Conservation (phyloP, 2,888 invertebrate genomes). For the Andricus quercusramuli region DNA sequence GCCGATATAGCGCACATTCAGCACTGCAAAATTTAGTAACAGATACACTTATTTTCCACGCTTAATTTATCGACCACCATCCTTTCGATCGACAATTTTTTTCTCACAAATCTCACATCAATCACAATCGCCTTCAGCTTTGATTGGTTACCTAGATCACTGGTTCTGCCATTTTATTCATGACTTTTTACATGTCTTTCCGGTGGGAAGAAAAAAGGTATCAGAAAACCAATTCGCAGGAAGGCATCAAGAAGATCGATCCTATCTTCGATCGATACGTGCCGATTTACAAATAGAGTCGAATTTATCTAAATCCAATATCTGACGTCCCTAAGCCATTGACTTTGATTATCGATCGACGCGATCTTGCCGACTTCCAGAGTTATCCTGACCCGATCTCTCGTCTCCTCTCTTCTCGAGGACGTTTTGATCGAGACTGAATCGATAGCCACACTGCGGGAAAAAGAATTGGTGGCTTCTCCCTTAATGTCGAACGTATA, state of each 20-base stretch:
- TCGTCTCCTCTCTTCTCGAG: slow-evolving; percentile 48
- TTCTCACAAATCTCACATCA: slow-evolving; percentile 32
- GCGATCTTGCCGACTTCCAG: slow-evolving; percentile 33
- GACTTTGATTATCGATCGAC: slow-evolving; percentile 60
- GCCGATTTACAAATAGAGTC: slow-evolving; percentile 64
- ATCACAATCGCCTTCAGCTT: slow-evolving; percentile 49
- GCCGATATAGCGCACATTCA: background rate
- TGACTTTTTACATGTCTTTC: slow-evolving; percentile 15
- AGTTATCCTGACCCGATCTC: slow-evolving; percentile 61
- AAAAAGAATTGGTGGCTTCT: slow-evolving; percentile 51
- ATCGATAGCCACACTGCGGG: slow-evolving; percentile 42
- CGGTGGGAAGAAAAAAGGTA: slow-evolving; percentile 5
- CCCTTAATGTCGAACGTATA: slow-evolving; percentile 73
- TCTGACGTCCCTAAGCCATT: slow-evolving; percentile 69
- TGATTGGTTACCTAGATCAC: slow-evolving; percentile 38
- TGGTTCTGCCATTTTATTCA: background rate
- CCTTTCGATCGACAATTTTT: background rate
- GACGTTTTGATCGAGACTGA: slow-evolving; percentile 26
- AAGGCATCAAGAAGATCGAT: slow-evolving; percentile 43
- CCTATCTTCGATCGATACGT: slow-evolving; percentile 45
- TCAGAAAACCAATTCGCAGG: background rate
- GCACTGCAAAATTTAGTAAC: background rate
- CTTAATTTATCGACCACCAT: background rate
- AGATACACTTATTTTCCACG: background rate
- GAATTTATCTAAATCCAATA: slow-evolving; percentile 75